These are phyloP conservation scores for Epizoanthus stellaris DNA, from an alignment of 92 coral and sea anemone genomes.

Conservation along the genomic window DNA sequence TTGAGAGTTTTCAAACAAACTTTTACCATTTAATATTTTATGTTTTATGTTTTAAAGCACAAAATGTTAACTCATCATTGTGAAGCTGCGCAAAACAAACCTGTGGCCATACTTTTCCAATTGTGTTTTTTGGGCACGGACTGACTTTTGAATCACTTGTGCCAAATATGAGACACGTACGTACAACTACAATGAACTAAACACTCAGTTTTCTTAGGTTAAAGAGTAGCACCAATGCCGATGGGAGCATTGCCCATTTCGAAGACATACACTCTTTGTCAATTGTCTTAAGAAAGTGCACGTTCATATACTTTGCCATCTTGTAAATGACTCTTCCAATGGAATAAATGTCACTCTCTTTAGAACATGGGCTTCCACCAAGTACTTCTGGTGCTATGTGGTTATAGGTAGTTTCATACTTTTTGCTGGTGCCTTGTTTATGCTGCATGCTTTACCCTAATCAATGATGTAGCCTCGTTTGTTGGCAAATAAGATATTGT, in stretches of 20 bases:
- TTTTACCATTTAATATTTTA: too few relatives aligned
- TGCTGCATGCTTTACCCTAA: constrained; percentile 37
- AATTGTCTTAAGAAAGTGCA: constrained; percentile 14
- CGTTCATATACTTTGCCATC: not conserved
- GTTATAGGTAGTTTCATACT: not conserved
- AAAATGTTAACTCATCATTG: too few relatives aligned
- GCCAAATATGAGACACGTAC: too few relatives aligned
- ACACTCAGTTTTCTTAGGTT: not conserved
- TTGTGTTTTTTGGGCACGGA: too few relatives aligned
- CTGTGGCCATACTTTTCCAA: too few relatives aligned
- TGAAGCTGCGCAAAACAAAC: too few relatives aligned
- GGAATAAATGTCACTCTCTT: constrained; percentile 48
- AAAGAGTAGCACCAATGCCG: not conserved
- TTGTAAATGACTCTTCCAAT: constrained; percentile 40
- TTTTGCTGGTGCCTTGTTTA: constrained; percentile 7
- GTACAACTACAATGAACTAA: not conserved
- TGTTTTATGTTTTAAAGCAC: too few relatives aligned
- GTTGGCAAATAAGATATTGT: not conserved
- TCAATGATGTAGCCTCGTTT: constrained; percentile 36
- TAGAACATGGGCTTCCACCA: constrained; percentile 19
- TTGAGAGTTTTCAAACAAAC: too few relatives aligned
- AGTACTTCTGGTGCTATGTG: constrained; percentile 53
- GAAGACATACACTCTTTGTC: constrained; percentile 8
- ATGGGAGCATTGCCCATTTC: not conserved
- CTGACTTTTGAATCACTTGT: too few relatives aligned